A percentile compares a stretch with the other conserved stretches of the same genome.
These are phyloP conservation scores for Cossypha caffra DNA, from an alignment of 2,797 vertebrate species.

Conservation along the genomic window DNA sequence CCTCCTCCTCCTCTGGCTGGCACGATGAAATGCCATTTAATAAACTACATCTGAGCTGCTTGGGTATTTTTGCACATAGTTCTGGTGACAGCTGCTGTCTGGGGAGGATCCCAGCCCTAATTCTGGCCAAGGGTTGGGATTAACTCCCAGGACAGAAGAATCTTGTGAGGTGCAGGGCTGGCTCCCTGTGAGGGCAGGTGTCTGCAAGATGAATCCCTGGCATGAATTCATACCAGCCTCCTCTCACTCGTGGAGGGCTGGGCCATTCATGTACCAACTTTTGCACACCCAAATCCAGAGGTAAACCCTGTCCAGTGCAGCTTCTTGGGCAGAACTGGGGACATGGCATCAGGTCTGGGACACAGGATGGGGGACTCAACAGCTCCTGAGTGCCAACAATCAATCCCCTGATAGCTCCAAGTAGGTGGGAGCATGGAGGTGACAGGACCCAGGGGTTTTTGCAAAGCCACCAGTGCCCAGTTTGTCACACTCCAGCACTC, in stretches of 20 bases:
- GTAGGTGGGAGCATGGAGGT: rapidly evolving
- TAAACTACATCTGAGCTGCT: neutral
- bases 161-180: neutral
- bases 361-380: rapidly evolving
- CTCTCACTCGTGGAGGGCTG: rapidly evolving
- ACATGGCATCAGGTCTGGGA: neutral
- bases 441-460: neutral
- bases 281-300: neutral
- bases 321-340: neutral
- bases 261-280: neutral
- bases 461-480: neutral
- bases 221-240: neutral
- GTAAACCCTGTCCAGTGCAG: neutral
- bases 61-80: neutral
- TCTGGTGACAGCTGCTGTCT: conserved; percentile 1
- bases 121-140: neutral
- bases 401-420: neutral
- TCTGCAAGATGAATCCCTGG: neutral
- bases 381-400: neutral
- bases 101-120: neutral
- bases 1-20: neutral
- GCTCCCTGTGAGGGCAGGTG: neutral
- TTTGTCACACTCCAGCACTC: neutral
- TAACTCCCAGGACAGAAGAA: neutral
- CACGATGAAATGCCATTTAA: neutral